Percentiles rank a stretch among this genome's conserved stretches.
Conservation (phyloP, 2,797 vertebrate genomes). For the Cacajao melanocephalus region DNA sequence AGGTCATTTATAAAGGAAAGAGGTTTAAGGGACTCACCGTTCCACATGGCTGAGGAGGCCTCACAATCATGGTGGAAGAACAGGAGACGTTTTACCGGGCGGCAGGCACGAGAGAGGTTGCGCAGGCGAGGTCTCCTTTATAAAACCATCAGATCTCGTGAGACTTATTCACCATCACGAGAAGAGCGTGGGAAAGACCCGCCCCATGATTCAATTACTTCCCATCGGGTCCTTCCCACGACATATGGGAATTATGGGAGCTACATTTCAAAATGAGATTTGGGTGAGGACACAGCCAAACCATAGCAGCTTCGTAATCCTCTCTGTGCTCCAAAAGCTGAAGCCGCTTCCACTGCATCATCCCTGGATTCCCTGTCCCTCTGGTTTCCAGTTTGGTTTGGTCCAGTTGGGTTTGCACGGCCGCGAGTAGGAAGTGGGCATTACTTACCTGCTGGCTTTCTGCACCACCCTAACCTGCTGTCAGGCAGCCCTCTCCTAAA, state of each 20-base stretch:
- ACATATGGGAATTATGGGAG: not conserved
- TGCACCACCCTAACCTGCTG: not conserved
- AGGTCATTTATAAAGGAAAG: not conserved
- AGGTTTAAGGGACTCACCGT: not conserved
- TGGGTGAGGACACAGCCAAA: not conserved
- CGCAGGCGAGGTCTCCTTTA: not conserved
- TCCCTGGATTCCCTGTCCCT: too few species aligned
- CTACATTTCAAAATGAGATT: not conserved
- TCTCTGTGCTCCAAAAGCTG: not conserved
- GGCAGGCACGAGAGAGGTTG: not conserved
- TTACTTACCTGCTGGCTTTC: not conserved
- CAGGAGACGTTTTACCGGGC: rapidly evolving
- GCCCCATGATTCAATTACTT: not conserved
- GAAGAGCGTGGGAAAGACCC: not conserved
- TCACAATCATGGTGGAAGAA: not conserved
- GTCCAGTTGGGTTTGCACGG: too few species aligned
- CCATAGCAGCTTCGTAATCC: not conserved
- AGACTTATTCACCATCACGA: not conserved
- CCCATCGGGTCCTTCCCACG: not conserved
- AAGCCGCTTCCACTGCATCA: too few species aligned
- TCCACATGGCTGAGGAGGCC: not conserved
- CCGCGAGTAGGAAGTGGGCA: rapidly evolving
- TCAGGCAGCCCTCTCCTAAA: not conserved
- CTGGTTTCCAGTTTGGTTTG: not conserved
- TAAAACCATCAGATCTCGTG: not conserved